A percentile compares a stretch with the other conserved stretches of the same genome.
Evolutionary conservation across 2,888 invertebrate genomes (phyloP).

Genomic region (Diarsia brunnea): DNA sequence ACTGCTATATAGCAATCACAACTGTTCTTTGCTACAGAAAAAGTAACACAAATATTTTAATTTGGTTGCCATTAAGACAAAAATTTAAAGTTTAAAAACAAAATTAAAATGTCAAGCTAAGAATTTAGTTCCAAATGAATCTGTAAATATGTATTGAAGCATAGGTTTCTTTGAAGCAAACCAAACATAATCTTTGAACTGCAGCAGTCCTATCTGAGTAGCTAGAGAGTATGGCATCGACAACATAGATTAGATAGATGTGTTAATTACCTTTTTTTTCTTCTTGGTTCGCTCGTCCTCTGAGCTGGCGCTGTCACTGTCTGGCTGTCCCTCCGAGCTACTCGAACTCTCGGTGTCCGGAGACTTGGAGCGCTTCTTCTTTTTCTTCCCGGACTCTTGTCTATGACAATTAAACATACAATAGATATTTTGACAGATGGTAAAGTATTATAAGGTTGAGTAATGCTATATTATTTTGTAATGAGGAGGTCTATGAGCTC

Average conservation of each 20-base stretch:
- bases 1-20: constrained; percentile 12
- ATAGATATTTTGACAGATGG: constrained; percentile 23
- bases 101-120: constrained; percentile 37
- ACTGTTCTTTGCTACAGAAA: background rate
- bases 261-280: constrained; percentile 86
- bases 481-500: no score
- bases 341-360: constrained; percentile 88
- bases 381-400: constrained; percentile 87
- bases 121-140: constrained; percentile 38
- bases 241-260: constrained; percentile 40
- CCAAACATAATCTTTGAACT: constrained; percentile 73
- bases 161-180: constrained; percentile 57
- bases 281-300: constrained; percentile 84
- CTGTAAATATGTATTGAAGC: constrained; percentile 44
- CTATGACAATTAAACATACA: constrained; percentile 67
- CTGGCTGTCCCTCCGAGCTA: constrained; percentile 82
- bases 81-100: constrained; percentile 16
- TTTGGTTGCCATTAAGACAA: background rate
- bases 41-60: background rate
- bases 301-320: constrained; percentile 82
- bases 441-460: constrained; percentile 11
- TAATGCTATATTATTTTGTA: constrained; percentile 5
- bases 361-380: constrained; percentile 91
- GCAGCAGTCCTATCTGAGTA: constrained; percentile 62
- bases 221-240: constrained; percentile 52